Base-by-base conservation (phyloP, 2,888 invertebrate genomes). In the Chaitophorus viminalis region DNA sequence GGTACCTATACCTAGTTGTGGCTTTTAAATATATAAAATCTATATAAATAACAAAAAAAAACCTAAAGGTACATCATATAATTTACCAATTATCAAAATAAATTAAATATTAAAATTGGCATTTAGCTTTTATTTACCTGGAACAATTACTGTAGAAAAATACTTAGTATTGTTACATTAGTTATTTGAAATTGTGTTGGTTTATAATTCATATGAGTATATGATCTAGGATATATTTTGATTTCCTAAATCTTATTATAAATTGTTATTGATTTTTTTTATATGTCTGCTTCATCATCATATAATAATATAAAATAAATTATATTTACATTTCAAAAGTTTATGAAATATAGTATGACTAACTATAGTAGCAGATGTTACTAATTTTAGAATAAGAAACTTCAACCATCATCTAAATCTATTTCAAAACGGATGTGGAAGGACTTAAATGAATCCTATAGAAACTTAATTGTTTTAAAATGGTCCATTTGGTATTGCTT, bases 401-500 rank as follows among this genome's bases (percentile, higher is more conserved):
- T 39, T 46, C 29, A 76, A 18, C 36, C 82, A 11, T 21, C 60
- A n/a, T 31, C 31, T 25, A 46, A 76, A n/a, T 25, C 65, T 11
- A 18, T 79, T n/a, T 65, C 39, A 6, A 72, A 9, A 79, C 79
- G 33, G 36, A 72, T 79, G 39, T 74, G 79, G 79, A 65, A 14
- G 21, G 74, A 87, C 31, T 87, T 87, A 17, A 79, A 60, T 29
- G 74, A 87, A 65, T 87, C 87, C 11, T 87, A 81, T 46, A 81
- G n/a, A 65, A 87, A 87, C 74, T 17, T 60, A 4, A 87, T 52
- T 9, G 87, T 87, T 81, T 39, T 87, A 6, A 87, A 87, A 81
- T 87, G 81, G 87, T 87, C 87, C 21, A 25, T 87, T 36, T 87
- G 87, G 87, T 87, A 79, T 65, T 87, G 87, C 74, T 54, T 87